Evolutionary conservation across 1,140 invertebrate genomes (phyloP), one percentile per base, ranked within the genome.

Genomic region (Amyelois transitella): DNA sequence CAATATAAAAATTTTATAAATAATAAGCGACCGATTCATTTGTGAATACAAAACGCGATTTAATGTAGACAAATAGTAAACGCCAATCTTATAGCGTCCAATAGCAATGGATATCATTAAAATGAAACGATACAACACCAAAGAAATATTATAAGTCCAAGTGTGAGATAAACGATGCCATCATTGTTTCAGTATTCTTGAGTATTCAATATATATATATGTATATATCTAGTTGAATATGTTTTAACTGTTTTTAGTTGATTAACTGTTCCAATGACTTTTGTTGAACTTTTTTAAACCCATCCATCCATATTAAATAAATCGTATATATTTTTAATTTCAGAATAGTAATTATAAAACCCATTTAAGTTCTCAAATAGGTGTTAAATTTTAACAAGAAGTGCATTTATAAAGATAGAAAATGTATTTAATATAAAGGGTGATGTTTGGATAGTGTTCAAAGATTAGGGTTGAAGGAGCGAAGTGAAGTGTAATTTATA

Each of bases 341-440:
- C 32, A 38, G 2, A 14, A 14, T n/a, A n/a, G n/a, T 14, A 6
- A 38, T 63, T 53, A 53, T 45, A 25, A 38, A 38, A 14, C 12
- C 32, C 32, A 64, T 69, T 66, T 72, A 64, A 66, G 66, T 66
- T 64, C 72, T 82, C 79, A 63, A 43, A 28, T 82, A 81, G 75
- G 64, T 64, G 66, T 79, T 77, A 73, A 69, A 60, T 69, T 72
- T 66, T 75, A 83, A 81, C 67, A 81, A 77, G 69, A 87, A 87
- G 81, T 87, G 84, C 84, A 87, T 87, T 87, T 87, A 87, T 86
- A 83, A 83, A 77, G 53, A 83, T 84, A 83, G 77, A 81, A 70
- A 38, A 78, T 75, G 67, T 86, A 78, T 77, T 81, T 80, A 81
- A 72, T 50, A 75, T 82, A 77, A 69, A 74, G 47, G 64, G 68